These are phyloP conservation scores for Geococcyx californianus DNA, from an alignment of 2,113 vertebrate species.

Conservation along the genomic window DNA sequence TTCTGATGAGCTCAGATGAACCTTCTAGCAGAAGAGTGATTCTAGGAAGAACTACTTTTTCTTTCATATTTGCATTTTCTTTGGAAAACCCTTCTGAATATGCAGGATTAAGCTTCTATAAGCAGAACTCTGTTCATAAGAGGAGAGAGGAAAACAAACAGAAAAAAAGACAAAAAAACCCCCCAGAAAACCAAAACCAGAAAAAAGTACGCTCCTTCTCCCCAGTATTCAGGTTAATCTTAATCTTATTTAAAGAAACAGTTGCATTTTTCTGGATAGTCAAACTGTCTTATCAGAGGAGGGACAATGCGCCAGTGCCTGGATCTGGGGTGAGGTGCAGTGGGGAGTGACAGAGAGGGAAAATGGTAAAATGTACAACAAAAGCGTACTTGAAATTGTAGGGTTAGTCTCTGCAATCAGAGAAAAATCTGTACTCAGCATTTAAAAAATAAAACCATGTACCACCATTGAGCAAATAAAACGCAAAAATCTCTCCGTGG, in stretches of 20 bases:
- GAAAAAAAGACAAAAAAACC: not conserved
- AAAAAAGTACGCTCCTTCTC: not conserved
- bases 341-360: not conserved
- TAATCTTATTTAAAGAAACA: not conserved
- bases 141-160: not conserved
- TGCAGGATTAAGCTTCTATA: not conserved
- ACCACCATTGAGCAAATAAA: not conserved
- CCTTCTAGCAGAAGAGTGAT: not conserved
- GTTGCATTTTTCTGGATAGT: not conserved
- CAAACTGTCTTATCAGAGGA: not conserved
- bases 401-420: not conserved
- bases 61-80: not conserved
- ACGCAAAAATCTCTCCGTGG: not conserved
- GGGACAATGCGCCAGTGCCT: not conserved
- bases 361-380: not conserved
- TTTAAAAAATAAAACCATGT: not conserved
- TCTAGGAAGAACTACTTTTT: not conserved
- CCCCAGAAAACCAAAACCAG: not conserved
- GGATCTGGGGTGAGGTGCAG: not conserved
- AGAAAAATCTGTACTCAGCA: not conserved
- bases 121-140: not conserved
- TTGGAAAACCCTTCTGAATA: not conserved
- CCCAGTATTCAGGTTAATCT: not conserved
- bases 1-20: not conserved
- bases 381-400: not conserved